Percentiles rank a stretch among this genome's conserved stretches.
phyloP scores from a whole-genome alignment of 2,113 vertebrate species.

The Platycercus adscitus region DNA sequence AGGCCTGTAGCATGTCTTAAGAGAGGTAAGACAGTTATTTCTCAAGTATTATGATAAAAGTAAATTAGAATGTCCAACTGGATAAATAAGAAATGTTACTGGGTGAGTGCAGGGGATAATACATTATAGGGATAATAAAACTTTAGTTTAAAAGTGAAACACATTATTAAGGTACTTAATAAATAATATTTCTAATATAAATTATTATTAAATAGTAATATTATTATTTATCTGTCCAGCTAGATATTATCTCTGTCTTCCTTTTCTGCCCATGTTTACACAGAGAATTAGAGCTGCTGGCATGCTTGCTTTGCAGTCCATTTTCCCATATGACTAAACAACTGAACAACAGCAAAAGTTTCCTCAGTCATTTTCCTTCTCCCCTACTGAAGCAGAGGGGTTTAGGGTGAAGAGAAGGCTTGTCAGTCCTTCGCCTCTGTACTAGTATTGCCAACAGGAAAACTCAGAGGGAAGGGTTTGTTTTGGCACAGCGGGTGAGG shows the following conservation, averaged over 20 bases:
- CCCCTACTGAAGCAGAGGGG: background rate
- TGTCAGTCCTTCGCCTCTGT: background rate
- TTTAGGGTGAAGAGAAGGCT: background rate
- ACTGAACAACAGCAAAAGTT: background rate
- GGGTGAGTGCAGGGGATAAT: background rate
- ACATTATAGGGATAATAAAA: background rate
- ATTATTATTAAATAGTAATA: background rate
- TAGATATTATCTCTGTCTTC: background rate
- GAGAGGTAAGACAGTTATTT: conserved; percentile 41
- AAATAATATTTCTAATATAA: background rate
- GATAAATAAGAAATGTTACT: background rate
- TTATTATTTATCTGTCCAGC: background rate
- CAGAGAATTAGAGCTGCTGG: background rate
- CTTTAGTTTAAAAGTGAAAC: background rate
- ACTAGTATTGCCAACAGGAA: background rate
- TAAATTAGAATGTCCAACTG: background rate
- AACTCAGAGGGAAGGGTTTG: background rate
- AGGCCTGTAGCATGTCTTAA: conserved; percentile 1
- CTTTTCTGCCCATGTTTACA: background rate
- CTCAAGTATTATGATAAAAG: background rate
- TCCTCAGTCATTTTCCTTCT: background rate
- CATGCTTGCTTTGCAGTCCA: accelerated
- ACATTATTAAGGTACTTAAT: background rate
- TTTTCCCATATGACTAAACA: background rate
- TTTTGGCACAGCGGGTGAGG: background rate